phyloP scores from a whole-genome alignment of 2,888 invertebrate genomes.

The Hyalella azteca region DNA sequence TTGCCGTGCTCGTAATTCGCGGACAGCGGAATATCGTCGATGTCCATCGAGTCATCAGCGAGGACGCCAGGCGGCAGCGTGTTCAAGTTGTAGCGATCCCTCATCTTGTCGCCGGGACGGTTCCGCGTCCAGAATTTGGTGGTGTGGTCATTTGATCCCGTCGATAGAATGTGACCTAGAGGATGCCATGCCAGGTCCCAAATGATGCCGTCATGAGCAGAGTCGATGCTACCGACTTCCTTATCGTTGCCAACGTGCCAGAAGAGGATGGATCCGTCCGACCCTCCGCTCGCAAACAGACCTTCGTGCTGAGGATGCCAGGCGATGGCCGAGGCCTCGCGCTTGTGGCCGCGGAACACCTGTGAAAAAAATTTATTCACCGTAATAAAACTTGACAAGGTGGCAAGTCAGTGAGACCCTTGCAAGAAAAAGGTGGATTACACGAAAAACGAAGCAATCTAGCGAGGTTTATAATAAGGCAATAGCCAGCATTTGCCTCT shows the following conservation, averaged over 20 bases:
- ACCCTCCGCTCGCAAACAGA: constrained; percentile 96
- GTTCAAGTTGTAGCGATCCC: constrained; percentile 96
- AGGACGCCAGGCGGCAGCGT: constrained; percentile 81
- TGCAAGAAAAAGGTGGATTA: no score
- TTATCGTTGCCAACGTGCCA: constrained; percentile 99
- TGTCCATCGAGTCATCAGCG: constrained; percentile 62
- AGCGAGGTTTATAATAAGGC: no score
- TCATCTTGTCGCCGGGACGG: constrained; percentile 96
- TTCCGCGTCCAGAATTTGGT: constrained; percentile 99
- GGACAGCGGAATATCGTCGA: constrained; percentile 50
- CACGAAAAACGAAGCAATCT: no score
- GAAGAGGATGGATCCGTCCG: constrained; percentile 97
- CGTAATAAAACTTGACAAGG: neutral
- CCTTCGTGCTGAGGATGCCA: constrained; percentile 99
- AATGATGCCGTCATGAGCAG: constrained; percentile 98
- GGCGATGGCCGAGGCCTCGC: constrained; percentile 94
- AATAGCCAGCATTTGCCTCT: no score
- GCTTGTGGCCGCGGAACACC: constrained; percentile 98
- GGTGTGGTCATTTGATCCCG: constrained; percentile 99
- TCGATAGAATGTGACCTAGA: constrained; percentile 95
- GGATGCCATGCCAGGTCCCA: constrained; percentile 99
- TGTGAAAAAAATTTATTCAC: constrained; percentile 68
- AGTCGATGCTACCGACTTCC: constrained; percentile 96
- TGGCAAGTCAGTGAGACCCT: no score
- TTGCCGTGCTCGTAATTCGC: neutral